Base-by-base conservation (phyloP, 2,113 vertebrate species). In the Rhynchomys soricoides region DNA sequence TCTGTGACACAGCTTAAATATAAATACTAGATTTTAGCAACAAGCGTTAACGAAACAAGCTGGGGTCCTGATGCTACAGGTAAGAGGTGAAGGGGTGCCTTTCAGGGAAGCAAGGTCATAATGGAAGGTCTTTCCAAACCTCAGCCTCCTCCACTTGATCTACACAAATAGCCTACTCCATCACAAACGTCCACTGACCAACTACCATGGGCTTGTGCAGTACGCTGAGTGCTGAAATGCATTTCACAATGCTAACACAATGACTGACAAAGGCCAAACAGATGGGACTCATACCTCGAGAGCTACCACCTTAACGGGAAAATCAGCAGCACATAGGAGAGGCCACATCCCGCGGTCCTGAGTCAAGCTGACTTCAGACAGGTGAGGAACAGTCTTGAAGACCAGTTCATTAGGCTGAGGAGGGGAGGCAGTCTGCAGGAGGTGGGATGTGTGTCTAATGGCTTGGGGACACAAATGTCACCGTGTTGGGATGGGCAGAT, bases 1-100 rank as follows among this genome's bases (percentile, higher is more conserved):
- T 93, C 40, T 52, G 81, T 48, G 94, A 85, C 77, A 86, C 19
- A 37, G 57, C 48, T 45, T 88, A 92, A 97, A 90, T 75, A 62
- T 15, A 66, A 75, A 75, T 24, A 75, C 45, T 26, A 37, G 75
- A 43, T 79, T 93, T 88, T 71, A 88, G 48, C 29, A 77, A 66
- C 68, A 62, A 70, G 93, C 73, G 26, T 57, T 57, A 55, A 87
- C 5, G 66, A 71, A 70, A 92, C 13, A 37, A 75, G 5, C 62
- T 66, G 43, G 34, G 59, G 62, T 93, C 62, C 40, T 68, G 15
- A 43, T 59, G 50, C 62, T 79, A 22, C 1, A 83, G 89, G 50
- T 5, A 55, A 90, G 9, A 52, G 5, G 83, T 48, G 29, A 2
- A 10, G 34, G 26, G 26, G 34, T 7, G 31, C 81, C 15, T 94